Conservation (phyloP, 2,113 vertebrate species). For the Lepisosteus oculatus region DNA sequence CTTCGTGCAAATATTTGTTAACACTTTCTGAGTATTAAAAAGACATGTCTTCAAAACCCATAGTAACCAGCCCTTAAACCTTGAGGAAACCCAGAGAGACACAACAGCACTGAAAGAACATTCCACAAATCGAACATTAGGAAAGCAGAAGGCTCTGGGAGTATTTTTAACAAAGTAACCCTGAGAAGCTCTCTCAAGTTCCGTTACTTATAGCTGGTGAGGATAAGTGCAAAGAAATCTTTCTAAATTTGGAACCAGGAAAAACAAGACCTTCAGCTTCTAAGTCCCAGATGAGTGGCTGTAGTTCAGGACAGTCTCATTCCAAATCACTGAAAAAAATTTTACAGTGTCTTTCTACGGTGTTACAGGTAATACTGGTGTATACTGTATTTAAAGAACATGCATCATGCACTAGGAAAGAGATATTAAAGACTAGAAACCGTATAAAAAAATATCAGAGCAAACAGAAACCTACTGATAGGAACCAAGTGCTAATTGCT, state of each 20-base stretch:
- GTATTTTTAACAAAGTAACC: neutral
- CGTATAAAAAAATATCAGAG: too few relatives aligned
- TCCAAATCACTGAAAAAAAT: neutral
- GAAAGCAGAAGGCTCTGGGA: neutral
- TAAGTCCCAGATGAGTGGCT: neutral
- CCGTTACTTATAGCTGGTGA: neutral
- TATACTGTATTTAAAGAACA: too few relatives aligned
- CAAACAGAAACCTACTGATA: too few relatives aligned
- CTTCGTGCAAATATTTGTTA: neutral
- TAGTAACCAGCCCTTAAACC: neutral
- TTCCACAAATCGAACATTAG: slow-evolving; percentile 7
- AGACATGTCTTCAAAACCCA: too few relatives aligned
- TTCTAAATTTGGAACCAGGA: slow-evolving; percentile 4
- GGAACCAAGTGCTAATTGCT: too few relatives aligned
- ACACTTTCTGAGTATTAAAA: too few relatives aligned
- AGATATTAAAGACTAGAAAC: too few relatives aligned
- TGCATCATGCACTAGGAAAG: too few relatives aligned
- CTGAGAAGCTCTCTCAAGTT: neutral
- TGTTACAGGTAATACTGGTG: too few relatives aligned
- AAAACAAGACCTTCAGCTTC: neutral
- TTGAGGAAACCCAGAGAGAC: neutral
- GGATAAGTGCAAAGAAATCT: neutral
- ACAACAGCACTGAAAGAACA: neutral
- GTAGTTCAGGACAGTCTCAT: neutral
- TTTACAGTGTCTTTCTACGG: too few relatives aligned